phyloP scores from a whole-genome alignment of 1,140 invertebrate species.

The Zeugodacus cucurbitae region DNA sequence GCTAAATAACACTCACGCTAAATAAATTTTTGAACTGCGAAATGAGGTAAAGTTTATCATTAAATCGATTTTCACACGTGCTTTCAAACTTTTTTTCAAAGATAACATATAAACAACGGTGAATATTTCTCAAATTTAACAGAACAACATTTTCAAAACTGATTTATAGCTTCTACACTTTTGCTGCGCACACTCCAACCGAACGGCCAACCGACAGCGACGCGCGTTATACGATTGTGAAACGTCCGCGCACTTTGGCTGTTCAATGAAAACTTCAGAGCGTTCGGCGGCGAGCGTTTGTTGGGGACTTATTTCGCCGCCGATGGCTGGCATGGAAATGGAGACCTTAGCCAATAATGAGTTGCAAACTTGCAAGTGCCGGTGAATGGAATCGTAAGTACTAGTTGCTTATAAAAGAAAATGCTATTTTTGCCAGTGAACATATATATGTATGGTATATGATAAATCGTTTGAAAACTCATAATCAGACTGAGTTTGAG shows the following conservation, averaged over 20 bases:
- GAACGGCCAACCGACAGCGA: background rate
- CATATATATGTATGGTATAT: background rate
- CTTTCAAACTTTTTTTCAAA: background rate
- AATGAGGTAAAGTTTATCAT: background rate
- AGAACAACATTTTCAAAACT: background rate
- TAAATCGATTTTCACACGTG: slow-evolving; percentile 17
- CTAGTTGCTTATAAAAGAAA: background rate
- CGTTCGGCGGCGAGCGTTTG: background rate
- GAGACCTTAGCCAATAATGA: slow-evolving; percentile 24
- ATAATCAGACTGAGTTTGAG: no score
- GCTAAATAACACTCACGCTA: background rate
- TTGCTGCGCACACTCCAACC: slow-evolving; percentile 10
- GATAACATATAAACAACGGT: background rate
- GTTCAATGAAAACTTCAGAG: slow-evolving; percentile 25
- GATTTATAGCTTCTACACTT: background rate
- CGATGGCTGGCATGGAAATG: background rate
- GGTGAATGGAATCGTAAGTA: background rate
- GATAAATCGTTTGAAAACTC: no score
- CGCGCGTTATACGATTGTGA: background rate
- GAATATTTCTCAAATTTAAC: background rate
- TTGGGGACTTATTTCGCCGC: background rate
- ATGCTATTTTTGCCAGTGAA: background rate
- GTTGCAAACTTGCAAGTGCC: background rate
- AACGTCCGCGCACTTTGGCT: slow-evolving; percentile 22
- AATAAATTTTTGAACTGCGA: background rate